phyloP scores from a whole-genome alignment of 2,888 invertebrate genomes.

The Catocala sponsa region DNA sequence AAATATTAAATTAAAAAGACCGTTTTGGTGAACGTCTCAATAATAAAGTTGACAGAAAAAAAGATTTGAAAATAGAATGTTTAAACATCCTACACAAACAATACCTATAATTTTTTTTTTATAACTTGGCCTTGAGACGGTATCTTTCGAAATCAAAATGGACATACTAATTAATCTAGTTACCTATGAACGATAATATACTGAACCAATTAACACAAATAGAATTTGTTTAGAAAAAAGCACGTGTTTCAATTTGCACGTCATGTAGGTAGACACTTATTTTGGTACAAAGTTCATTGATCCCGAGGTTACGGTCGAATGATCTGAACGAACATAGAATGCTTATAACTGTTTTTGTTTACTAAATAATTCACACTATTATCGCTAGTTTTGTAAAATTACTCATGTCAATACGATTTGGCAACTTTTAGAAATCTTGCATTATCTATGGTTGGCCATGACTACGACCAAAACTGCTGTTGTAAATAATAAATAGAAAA shows the following conservation, averaged over 20 bases:
- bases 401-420: no score
- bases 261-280: conserved; percentile 40
- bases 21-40: no score
- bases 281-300: conserved; percentile 44
- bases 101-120: no score
- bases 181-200: neutral
- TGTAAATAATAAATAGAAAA: no score
- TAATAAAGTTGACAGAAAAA: no score
- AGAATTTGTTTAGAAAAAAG: conserved; percentile 5
- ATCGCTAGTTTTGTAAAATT: no score
- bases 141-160: neutral
- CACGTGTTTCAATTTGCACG: conserved; percentile 38
- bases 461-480: no score
- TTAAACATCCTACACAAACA: no score
- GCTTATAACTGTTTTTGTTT: conserved; percentile 8
- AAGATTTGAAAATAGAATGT: no score
- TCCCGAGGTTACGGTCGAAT: conserved; percentile 26
- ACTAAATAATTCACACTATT: conserved; percentile 7
- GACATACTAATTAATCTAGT: neutral
- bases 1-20: no score
- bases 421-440: no score
- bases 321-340: conserved; percentile 15
- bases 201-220: conserved; percentile 3
- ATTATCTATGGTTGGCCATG: no score
- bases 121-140: neutral